Conservation (phyloP, 2,888 invertebrate genomes). For the Byasa hedistus region DNA sequence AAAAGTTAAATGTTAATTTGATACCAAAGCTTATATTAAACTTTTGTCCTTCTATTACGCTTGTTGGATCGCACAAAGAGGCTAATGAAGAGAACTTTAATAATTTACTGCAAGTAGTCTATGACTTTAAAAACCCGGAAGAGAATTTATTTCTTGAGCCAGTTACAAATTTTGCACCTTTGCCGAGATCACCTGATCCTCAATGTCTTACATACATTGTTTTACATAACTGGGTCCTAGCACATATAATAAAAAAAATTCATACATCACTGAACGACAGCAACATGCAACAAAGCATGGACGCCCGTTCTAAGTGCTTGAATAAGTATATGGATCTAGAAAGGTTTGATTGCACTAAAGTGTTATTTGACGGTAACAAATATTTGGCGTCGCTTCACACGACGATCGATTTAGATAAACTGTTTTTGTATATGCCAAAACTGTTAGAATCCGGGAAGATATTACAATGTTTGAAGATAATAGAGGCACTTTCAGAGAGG, state of each 20-base stretch:
- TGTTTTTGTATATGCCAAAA: conserved; percentile 75
- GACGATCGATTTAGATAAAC: conserved; percentile 70
- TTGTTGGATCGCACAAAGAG: conserved; percentile 62
- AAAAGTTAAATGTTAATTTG: conserved; percentile 85
- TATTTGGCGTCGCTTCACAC: conserved; percentile 81
- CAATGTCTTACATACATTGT: conserved; percentile 82
- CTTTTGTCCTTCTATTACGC: conserved; percentile 83
- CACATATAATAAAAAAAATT: conserved; percentile 83
- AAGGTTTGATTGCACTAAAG: conserved; percentile 75
- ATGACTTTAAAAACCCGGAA: conserved; percentile 67
- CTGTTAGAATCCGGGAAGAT: conserved; percentile 69
- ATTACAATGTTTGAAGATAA: conserved; percentile 72
- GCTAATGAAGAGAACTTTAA: conserved; percentile 65
- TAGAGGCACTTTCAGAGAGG: conserved; percentile 81
- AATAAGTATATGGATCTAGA: conserved; percentile 81
- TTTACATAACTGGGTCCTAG: conserved; percentile 84
- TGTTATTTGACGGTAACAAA: conserved; percentile 78
- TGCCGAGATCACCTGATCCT: conserved; percentile 69
- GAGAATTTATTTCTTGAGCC: conserved; percentile 75
- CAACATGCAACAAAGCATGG: conserved; percentile 72
- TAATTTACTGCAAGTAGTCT: conserved; percentile 62
- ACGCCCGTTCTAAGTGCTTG: conserved; percentile 80
- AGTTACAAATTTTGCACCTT: conserved; percentile 63
- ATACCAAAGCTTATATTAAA: conserved; percentile 86
- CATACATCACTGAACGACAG: conserved; percentile 76